Conservation (phyloP, 1,140 invertebrate species). For the Drosophila novamexicana region DNA sequence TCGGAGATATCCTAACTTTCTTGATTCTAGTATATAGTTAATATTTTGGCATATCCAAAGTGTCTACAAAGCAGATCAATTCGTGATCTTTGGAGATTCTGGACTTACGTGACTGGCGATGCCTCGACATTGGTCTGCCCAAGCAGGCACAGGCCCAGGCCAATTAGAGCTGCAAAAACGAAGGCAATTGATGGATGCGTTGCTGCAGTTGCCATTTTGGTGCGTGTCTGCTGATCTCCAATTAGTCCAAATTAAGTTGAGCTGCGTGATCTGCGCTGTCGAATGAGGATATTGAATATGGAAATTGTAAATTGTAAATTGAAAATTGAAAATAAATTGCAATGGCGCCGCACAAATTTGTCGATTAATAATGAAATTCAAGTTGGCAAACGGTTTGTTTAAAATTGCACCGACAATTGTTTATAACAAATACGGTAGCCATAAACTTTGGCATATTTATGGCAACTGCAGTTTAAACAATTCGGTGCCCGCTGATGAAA, state of each 20-base stretch:
- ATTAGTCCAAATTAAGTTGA: slow-evolving; percentile 42
- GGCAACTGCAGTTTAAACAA: slow-evolving; percentile 25
- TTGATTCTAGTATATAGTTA: no score
- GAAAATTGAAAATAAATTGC: slow-evolving; percentile 20
- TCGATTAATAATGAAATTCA: background rate
- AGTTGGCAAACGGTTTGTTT: slow-evolving; percentile 12
- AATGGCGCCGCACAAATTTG: slow-evolving; percentile 33
- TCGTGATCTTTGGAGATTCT: background rate
- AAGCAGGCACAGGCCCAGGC: slow-evolving; percentile 34
- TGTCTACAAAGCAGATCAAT: no score
- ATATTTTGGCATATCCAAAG: no score
- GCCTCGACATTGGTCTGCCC: slow-evolving; percentile 32
- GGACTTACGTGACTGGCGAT: slow-evolving; percentile 60
- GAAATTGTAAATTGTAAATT: slow-evolving; percentile 8
- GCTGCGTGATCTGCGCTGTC: slow-evolving; percentile 46
- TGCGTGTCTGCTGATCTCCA: slow-evolving; percentile 45
- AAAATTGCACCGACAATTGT: slow-evolving; percentile 37
- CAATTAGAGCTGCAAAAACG: slow-evolving; percentile 60
- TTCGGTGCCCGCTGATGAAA: background rate
- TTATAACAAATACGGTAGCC: slow-evolving; percentile 38
- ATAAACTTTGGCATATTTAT: slow-evolving; percentile 19
- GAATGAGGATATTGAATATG: slow-evolving; percentile 34
- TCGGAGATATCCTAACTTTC: no score
- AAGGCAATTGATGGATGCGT: slow-evolving; percentile 48
- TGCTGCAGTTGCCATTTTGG: slow-evolving; percentile 42